Evolutionary conservation across 2,888 invertebrate species (phyloP), one percentile per base, ranked within the genome.

Genomic region (Ornithoptera priamus): DNA sequence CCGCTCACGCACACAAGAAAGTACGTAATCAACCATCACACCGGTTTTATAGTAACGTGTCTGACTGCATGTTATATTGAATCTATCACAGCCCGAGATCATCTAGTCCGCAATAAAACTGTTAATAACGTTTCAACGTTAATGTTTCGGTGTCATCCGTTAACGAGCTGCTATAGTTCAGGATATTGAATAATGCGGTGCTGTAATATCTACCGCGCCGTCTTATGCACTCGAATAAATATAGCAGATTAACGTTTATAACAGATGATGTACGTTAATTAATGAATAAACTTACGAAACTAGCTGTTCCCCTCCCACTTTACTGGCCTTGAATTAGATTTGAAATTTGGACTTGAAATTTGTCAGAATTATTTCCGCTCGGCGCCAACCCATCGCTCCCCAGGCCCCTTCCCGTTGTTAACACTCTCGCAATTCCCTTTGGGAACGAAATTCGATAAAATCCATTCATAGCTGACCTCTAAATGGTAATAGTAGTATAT

Each of bases 181-280:
- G 59, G 56, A 62, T 62, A 64, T 68, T 68, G 68, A 68, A 68
- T 64, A 63, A 68, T 59, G 50, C 50, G 68, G 22, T 58, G 50
- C 59, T 64, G 20, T 64, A 50, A 50, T 24, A 30, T 24, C 3
- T 30, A 39, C 62, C 61, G 30, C 68, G 36, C 46, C 59, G 24
- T 58, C 58, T 59, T 53, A 68, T 64, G 64, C 68, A 68, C 59
- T 68, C 50, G 63, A 63, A 59, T 64, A 64, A 68, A 68, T 68
- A 68, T 68, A 59, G 68, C 24, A 17, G 53, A 69, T 65, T 64
- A 24, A 36, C 62, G 50, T 58, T 57, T 65, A 59, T 46, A 42
- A 22, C 56, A 30, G 46, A 53, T 65, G 61, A 65, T 42, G 30
- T 57, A 24, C 46, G 12, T 57, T 30, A 3, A 30, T n/a, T 7